Evolutionary conservation across 2,888 invertebrate genomes (phyloP).

Genomic region (Entomobrya multifasciata): DNA sequence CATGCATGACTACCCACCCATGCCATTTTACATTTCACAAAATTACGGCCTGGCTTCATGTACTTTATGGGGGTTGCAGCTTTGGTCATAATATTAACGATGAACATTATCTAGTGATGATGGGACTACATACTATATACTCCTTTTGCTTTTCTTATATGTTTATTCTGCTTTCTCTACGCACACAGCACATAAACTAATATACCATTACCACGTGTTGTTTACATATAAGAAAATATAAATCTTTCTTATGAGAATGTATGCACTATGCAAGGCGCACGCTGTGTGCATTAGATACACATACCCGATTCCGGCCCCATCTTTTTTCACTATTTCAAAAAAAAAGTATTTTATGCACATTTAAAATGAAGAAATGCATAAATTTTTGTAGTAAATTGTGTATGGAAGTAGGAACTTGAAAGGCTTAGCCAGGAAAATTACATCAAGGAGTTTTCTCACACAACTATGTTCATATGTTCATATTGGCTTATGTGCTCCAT

Average conservation of each 20-base stretch:
- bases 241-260: too few relatives aligned
- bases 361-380: slow-evolving; percentile 48
- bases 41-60: slow-evolving; percentile 48
- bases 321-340: slow-evolving; percentile 1
- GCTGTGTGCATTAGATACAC: too few relatives aligned
- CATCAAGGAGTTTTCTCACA: too few relatives aligned
- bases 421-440: background rate
- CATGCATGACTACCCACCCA: slow-evolving; percentile 60
- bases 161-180: background rate
- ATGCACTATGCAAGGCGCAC: too few relatives aligned
- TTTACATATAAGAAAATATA: too few relatives aligned
- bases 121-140: slow-evolving; percentile 1
- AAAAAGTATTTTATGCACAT: slow-evolving; percentile 13
- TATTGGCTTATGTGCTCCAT: too few relatives aligned
- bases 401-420: slow-evolving; percentile 8
- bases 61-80: slow-evolving; percentile 34
- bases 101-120: slow-evolving; percentile 35
- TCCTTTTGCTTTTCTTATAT: background rate
- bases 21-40: slow-evolving; percentile 55
- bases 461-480: too few relatives aligned
- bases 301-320: background rate
- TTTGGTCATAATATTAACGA: slow-evolving; percentile 18
- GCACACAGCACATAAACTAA: background rate
- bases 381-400: slow-evolving; percentile 36
- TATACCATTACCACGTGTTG: too few relatives aligned